Conservation (phyloP, 2,888 invertebrate species). For the Atherix ibis region DNA sequence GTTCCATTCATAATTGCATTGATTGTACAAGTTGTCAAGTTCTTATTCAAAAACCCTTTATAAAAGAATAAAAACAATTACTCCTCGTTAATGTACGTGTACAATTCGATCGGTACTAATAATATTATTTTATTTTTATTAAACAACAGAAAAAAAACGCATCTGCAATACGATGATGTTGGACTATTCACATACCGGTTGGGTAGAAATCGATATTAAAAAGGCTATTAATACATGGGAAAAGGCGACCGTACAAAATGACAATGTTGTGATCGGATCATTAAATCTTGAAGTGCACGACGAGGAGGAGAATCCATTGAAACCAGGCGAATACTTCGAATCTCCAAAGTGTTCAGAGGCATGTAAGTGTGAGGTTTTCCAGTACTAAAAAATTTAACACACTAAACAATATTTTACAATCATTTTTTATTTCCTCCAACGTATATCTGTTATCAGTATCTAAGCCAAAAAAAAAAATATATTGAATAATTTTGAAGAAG, state of each 20-base stretch:
- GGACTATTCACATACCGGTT: constrained; percentile 25
- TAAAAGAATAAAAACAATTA: too few relatives aligned
- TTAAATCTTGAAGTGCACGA: constrained; percentile 30
- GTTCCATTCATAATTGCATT: too few relatives aligned
- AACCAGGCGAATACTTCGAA: constrained; percentile 27
- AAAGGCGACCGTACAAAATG: constrained; percentile 16
- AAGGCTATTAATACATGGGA: constrained; percentile 30
- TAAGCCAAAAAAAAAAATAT: background rate
- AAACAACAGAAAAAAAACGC: constrained; percentile 26
- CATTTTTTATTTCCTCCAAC: background rate
- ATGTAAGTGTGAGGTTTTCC: constrained; percentile 33
- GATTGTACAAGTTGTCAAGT: too few relatives aligned
- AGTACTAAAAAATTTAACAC: constrained; percentile 9
- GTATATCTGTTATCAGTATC: background rate
- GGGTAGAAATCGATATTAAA: constrained; percentile 30
- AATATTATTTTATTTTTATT: constrained; percentile 1
- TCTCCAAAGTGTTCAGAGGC: constrained; percentile 32
- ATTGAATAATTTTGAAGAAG: background rate
- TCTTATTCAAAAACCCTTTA: too few relatives aligned
- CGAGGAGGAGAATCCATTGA: constrained; percentile 27
- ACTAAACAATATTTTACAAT: background rate
- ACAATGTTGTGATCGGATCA: constrained; percentile 22
- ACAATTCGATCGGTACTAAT: too few relatives aligned
- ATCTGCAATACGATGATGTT: constrained; percentile 31
- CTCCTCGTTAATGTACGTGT: too few relatives aligned